Percentiles rank a stretch among this genome's conserved stretches.
Conservation (phyloP, 2,888 invertebrate genomes). For the Aphidoletes aphidimyza region DNA sequence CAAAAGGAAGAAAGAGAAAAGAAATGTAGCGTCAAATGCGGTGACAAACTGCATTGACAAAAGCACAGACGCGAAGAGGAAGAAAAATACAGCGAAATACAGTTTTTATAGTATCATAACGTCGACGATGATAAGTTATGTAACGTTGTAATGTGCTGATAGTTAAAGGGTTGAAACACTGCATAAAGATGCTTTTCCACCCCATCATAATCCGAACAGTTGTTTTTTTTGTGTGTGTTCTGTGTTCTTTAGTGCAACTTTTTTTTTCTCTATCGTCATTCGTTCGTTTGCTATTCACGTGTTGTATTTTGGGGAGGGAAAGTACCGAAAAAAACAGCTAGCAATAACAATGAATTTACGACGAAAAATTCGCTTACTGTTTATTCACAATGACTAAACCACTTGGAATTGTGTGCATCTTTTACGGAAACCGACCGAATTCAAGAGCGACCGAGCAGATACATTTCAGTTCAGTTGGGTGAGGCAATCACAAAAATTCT, state of each 20-base stretch:
- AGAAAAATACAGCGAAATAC: conserved; percentile 4
- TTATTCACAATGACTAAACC: conserved; percentile 42
- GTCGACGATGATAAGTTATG: conserved; percentile 34
- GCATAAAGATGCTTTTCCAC: neutral
- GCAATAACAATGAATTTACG: conserved; percentile 32
- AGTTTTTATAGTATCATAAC: conserved; percentile 25
- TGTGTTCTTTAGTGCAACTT: neutral
- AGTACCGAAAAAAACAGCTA: neutral
- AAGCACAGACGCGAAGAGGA: neutral
- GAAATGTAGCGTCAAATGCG: neutral
- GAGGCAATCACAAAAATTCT: neutral
- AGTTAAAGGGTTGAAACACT: conserved; percentile 1
- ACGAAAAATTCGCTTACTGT: conserved; percentile 5
- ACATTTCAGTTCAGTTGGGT: neutral
- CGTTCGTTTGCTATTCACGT: neutral
- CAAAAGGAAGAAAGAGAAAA: neutral
- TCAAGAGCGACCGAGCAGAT: neutral
- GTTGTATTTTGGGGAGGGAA: neutral
- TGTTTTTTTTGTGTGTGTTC: neutral
- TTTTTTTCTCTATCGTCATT: neutral
- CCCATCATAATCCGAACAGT: neutral
- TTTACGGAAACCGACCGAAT: conserved; percentile 6
- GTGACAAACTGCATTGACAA: neutral
- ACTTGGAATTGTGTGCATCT: conserved; percentile 24
- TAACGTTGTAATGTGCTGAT: conserved; percentile 37